Base-by-base conservation (phyloP, 2,888 invertebrate genomes). In the Brassicogethes aeneus region DNA sequence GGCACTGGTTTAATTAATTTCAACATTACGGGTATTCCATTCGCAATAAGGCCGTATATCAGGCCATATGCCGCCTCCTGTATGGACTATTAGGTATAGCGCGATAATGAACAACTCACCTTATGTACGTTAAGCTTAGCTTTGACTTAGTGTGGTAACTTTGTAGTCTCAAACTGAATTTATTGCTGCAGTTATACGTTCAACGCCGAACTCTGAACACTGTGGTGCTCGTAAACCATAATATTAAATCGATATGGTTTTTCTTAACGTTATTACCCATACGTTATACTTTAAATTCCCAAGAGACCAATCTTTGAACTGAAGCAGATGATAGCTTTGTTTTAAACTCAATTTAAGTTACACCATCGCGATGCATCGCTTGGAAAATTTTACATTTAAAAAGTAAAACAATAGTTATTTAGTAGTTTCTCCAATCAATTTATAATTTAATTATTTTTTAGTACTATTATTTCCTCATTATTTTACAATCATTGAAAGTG, bases 81-180 rank as follows among this genome's bases (percentile, higher is more conserved):
- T 30, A 45, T 46, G 46, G 52, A 41, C 49, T 47, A 53, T 55
- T 55, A 49, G 46, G 46, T 45, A 38, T 41, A 45, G 42, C 45
- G 47, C 50, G 56, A 55, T 56, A 57, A 58, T 58, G 54, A 58
- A 58, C 57, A 52, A 53, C 48, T 55, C 51, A 52, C 55, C 52
- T 56, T 53, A 46, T 52, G 51, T 50, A 52, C 48, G 52, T 39
- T 40, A 37, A 45, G 47, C 47, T 52, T 55, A 52, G 54, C 48
- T 52, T 52, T 52, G 53, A 53, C 53, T 51, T 51, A 52, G 47
- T 48, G 48, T 40, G 47, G 53, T 48, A 39, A 48, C 44, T 50
- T 50, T 47, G 51, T 47, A 46, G 51, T 46, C 45, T 44, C 34
- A 45, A 46, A 47, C 31, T 30, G 45, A 50, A 55, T 52, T 55